A percentile compares a stretch with the other conserved stretches of the same genome.
Evolutionary conservation across 2,888 invertebrate genomes (phyloP).

Genomic region (Neoitamus cyanurus): DNA sequence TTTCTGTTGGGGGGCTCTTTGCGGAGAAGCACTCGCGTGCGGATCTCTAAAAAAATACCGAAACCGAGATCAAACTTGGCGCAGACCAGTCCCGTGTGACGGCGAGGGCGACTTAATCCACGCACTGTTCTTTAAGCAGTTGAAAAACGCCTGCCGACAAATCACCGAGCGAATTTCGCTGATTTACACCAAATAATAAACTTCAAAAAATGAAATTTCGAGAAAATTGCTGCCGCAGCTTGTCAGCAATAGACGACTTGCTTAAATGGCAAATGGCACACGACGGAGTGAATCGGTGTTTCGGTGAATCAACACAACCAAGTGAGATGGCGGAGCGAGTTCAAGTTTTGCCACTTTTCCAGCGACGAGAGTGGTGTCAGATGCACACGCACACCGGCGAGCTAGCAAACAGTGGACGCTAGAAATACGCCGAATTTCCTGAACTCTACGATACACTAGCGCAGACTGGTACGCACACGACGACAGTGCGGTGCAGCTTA

Average conservation of each 20-base stretch:
- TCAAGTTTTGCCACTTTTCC: slow-evolving; percentile 10
- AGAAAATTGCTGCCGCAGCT: slow-evolving; percentile 44
- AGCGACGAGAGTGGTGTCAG: not conserved
- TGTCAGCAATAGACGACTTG: slow-evolving; percentile 38
- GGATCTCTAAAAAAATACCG: not conserved
- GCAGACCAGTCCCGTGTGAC: slow-evolving; percentile 9
- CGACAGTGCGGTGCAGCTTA: not conserved
- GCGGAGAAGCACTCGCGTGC: slow-evolving; percentile 39
- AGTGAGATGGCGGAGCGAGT: slow-evolving; percentile 13
- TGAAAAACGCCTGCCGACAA: slow-evolving; percentile 10
- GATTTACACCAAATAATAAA: slow-evolving; percentile 25
- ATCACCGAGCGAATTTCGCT: slow-evolving; percentile 15
- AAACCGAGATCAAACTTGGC: slow-evolving; percentile 30
- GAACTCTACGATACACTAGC: not conserved
- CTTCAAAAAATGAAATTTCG: slow-evolving; percentile 40
- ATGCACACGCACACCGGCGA: not conserved
- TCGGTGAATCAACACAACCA: not conserved
- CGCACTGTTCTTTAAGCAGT: not conserved
- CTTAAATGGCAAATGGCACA: slow-evolving; percentile 49
- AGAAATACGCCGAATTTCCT: not conserved
- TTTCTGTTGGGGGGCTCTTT: not conserved
- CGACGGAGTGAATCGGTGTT: slow-evolving; percentile 7
- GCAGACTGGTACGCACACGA: not conserved
- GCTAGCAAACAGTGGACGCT: not conserved
- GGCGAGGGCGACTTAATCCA: slow-evolving; percentile 4